These are phyloP conservation scores for Chromobotia macracanthus DNA, from an alignment of 2,797 vertebrate species.

Conservation along the genomic window DNA sequence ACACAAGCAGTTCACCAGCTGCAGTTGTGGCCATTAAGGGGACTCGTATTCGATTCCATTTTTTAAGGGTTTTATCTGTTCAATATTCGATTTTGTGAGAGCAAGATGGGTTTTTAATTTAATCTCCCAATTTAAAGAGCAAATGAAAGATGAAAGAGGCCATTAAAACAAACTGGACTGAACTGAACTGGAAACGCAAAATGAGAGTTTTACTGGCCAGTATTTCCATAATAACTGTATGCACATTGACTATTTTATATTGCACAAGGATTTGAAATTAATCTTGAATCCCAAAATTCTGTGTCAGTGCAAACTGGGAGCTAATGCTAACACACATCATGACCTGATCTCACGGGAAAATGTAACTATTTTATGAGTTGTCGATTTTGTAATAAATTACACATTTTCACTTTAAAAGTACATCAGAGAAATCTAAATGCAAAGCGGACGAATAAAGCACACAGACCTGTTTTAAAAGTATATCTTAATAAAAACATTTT, in stretches of 20 bases:
- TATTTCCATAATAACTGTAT: too few relatives aligned
- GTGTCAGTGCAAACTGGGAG: too few relatives aligned
- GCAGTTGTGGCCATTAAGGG: neutral
- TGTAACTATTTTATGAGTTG: too few relatives aligned
- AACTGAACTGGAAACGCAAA: neutral
- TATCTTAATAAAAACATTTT: conserved; percentile 98
- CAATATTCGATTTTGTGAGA: conserved; percentile 6
- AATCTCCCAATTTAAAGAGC: conserved; percentile 3
- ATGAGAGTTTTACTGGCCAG: neutral
- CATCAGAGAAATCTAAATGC: neutral
- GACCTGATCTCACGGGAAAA: too few relatives aligned
- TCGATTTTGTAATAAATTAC: too few relatives aligned
- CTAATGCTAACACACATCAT: too few relatives aligned
- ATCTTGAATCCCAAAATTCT: too few relatives aligned
- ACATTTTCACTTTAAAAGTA: too few relatives aligned
- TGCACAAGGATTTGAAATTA: too few relatives aligned
- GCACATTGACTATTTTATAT: neutral
- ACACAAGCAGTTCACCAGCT: neutral
- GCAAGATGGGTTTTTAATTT: neutral
- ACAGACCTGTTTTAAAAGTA: conserved; percentile 86
- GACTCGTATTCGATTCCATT: neutral
- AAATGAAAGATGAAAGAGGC: conserved; percentile 14
- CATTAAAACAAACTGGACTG: conserved; percentile 36
- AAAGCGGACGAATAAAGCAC: conserved; percentile 59
- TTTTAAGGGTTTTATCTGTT: neutral